Conservation (phyloP, 64 coral and sea anemone species). For the Acropora tenuis region DNA sequence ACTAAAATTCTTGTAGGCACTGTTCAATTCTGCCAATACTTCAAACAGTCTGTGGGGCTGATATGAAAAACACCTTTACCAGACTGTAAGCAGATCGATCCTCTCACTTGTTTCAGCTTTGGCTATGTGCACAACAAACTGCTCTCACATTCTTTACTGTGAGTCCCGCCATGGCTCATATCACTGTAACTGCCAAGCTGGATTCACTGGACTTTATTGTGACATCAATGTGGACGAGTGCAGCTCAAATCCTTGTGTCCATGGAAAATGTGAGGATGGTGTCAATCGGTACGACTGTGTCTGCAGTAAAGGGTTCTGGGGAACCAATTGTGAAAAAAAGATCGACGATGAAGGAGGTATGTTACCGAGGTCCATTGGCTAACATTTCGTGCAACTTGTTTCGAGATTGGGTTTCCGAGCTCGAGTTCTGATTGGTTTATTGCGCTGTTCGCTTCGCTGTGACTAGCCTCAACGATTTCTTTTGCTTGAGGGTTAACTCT, state of each 20-base stretch:
- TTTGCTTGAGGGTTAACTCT: neutral
- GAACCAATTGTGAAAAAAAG: slow-evolving; percentile 47
- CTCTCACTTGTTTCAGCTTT: neutral
- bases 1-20: neutral
- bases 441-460: neutral
- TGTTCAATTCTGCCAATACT: neutral
- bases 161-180: slow-evolving; percentile 19
- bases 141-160: slow-evolving; percentile 48
- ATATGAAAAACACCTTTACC: neutral
- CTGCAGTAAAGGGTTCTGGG: slow-evolving; percentile 64
- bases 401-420: neutral
- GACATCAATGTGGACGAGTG: slow-evolving; percentile 66
- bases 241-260: slow-evolving; percentile 40
- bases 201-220: slow-evolving; percentile 67
- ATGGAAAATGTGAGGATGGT: slow-evolving; percentile 70
- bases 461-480: neutral
- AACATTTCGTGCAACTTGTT: neutral
- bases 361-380: neutral
- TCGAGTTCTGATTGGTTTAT: neutral
- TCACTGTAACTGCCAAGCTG: slow-evolving; percentile 46
- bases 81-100: neutral
- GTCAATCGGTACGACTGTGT: slow-evolving; percentile 60
- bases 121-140: slow-evolving; percentile 47
- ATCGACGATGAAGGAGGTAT: slow-evolving; percentile 42
- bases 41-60: neutral